Percentiles rank a stretch among this genome's conserved stretches.
phyloP scores from a whole-genome alignment of 2,797 vertebrate species.

The Pachyuromys duprasi region DNA sequence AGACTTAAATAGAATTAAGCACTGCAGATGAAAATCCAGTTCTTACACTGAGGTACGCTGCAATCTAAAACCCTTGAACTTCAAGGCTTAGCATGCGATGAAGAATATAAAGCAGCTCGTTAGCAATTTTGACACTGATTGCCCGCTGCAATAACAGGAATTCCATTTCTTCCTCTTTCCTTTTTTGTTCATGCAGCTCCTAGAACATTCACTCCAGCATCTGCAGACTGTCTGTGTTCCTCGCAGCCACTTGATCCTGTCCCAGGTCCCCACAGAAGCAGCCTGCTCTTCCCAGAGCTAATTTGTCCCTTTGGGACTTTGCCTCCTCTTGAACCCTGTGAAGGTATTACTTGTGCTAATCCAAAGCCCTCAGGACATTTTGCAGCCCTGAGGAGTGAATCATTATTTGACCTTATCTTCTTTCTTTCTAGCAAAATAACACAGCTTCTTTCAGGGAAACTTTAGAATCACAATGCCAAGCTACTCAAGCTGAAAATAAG shows the following conservation, averaged over 20 bases:
- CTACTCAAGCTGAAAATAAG: conserved; percentile 58
- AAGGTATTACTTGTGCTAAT: conserved; percentile 79
- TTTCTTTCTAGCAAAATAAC: conserved; percentile 74
- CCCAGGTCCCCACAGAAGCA: conserved; percentile 57
- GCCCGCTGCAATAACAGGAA: not conserved
- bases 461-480: conserved; percentile 33
- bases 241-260: not conserved
- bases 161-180: not conserved
- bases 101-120: conserved; percentile 17
- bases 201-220: not conserved
- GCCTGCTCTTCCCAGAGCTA: conserved; percentile 72
- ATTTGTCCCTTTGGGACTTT: conserved; percentile 77
- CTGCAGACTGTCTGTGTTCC: not conserved
- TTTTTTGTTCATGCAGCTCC: not conserved
- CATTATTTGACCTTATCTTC: conserved; percentile 64
- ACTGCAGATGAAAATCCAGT: conserved; percentile 20
- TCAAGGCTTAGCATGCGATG: not conserved
- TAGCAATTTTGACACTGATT: conserved; percentile 18
- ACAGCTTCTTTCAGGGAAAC: conserved; percentile 51
- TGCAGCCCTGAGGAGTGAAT: conserved; percentile 68
- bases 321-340: conserved; percentile 73
- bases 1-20: conserved; percentile 21
- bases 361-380: conserved; percentile 63
- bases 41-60: not conserved
- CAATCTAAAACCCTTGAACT: not conserved